Evolutionary conservation across 2,888 invertebrate genomes (phyloP), one percentile per base, ranked within the genome.

Genomic region (Atethmia centrago): DNA sequence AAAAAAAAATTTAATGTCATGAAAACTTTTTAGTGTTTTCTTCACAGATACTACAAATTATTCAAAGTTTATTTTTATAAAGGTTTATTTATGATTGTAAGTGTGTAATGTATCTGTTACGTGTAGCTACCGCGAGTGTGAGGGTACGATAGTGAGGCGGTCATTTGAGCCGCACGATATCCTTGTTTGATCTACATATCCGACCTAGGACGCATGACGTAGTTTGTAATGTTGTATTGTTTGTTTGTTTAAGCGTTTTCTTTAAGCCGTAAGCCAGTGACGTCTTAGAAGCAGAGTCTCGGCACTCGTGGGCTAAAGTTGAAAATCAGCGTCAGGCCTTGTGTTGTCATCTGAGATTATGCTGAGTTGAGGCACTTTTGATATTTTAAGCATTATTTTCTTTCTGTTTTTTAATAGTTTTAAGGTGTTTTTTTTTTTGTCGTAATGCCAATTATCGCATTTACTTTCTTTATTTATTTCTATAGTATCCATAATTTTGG

Each of bases 101-200:
- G 36, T 71, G 28, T 55, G 66, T 74, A 63, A 55, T 55, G 16
- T 64, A 55, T 40, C 10, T 49, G 55, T 49, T 55, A 74, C 81
- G 78, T 71, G 78, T 73, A 19, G 36, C 56, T 72, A 53, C 42
- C 67, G 63, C 74, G 76, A 74, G 61, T 61, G 74, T 69, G 74
- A 40, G 58, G 71, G 65, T 71, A 78, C 77, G 62, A 84, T 67
- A 68, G 74, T 74, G 72, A n/a, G 74, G 58, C 65, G 49, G 74
- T 58, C 67, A 81, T 63, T 66, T 64, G 63, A 79, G 74, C 21
- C 71, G 74, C 66, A 31, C 45, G 80, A 77, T 86, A 86, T 85
- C 85, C 85, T 85, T 72, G 70, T 79, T 77, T 77, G 74, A 80
- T 76, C 86, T 73, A 76, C 77, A 76, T 79, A 68, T 58, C 62